Base-by-base conservation (phyloP, 2,797 vertebrate genomes). In the Myiotriccus ornatus region DNA sequence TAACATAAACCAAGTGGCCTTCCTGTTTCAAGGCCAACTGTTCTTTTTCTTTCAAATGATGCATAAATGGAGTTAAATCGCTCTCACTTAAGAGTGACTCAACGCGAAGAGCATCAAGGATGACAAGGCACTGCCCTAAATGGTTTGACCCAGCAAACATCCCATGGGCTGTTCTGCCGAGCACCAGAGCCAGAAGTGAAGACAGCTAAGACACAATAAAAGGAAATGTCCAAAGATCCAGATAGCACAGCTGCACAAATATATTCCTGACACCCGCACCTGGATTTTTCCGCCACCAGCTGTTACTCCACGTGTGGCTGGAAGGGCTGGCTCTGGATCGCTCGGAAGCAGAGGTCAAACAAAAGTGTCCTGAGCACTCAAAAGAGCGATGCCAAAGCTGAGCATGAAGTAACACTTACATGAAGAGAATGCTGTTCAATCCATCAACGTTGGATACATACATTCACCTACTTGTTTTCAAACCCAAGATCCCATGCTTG, bases 221-320 rank as follows among this genome's bases (percentile, higher is more conserved):
- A 95, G 56, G 90, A 89, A 92, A 91, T 23, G 62, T 87, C 96
- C 93, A 95, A 95, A 94, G 74, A 90, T 84, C 85, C 96, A 97
- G 96, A 97, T 97, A 94, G 96, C 90, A 96, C 94, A 47, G 78
- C 89, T 83, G 39, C 94, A 96, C 96, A 97, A 97, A 97, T 7
- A 82, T 91, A 95, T 94, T 97, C 94, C 94, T 57, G 50, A 96
- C 88, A 95, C 93, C 96, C 97, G 97, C 97, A 98, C 93, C 95
- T 97, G 97, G 97, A 95, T 91, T 96, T 93, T 94, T 92, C 95
- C 97, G 97, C 95, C 96, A 96, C 96, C 94, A 95, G 96, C 96
- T 95, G 87, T 80, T 52, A 89, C 52, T 89, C 87, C 96, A 97
- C 88, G 43, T 92, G 94, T 95, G 94, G 78, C 81, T 55, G 8